Evolutionary conservation across 2,888 invertebrate genomes (phyloP).

Genomic region (Camponotus fellah): DNA sequence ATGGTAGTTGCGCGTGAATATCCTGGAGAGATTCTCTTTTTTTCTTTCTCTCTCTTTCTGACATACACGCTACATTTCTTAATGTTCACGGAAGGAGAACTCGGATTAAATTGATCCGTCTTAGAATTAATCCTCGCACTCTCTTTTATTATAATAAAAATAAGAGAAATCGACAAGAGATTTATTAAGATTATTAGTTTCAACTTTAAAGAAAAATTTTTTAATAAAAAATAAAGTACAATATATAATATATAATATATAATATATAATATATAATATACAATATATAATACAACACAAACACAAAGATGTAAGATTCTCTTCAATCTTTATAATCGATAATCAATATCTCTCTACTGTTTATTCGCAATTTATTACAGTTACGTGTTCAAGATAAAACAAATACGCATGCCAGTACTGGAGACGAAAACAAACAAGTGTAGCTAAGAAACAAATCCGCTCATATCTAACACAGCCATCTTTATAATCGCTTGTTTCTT

Average conservation of each 20-base stretch:
- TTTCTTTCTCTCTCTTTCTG: not conserved
- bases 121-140: conserved; percentile 66
- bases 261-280: not conserved
- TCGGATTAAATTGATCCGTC: conserved; percentile 73
- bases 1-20: not conserved
- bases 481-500: conserved; percentile 11
- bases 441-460: not conserved
- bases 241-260: not conserved
- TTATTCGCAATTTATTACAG: not conserved
- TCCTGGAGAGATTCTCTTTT: conserved; percentile 9
- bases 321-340: not conserved
- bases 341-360: not conserved
- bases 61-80: not conserved
- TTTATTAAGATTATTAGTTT: not conserved
- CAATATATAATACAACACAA: not conserved
- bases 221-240: not conserved
- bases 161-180: not conserved
- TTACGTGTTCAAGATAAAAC: conserved; percentile 5
- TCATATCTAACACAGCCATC: not conserved
- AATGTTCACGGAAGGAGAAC: conserved; percentile 30
- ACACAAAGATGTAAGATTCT: not conserved
- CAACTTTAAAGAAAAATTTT: not conserved
- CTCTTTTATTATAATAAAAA: conserved; percentile 5
- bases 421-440: conserved; percentile 1
- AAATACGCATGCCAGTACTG: not conserved